Percentiles rank a stretch among this genome's conserved stretches.
phyloP scores from a whole-genome alignment of 2,888 invertebrate species.

The Archaeoteleia sp. region DNA sequence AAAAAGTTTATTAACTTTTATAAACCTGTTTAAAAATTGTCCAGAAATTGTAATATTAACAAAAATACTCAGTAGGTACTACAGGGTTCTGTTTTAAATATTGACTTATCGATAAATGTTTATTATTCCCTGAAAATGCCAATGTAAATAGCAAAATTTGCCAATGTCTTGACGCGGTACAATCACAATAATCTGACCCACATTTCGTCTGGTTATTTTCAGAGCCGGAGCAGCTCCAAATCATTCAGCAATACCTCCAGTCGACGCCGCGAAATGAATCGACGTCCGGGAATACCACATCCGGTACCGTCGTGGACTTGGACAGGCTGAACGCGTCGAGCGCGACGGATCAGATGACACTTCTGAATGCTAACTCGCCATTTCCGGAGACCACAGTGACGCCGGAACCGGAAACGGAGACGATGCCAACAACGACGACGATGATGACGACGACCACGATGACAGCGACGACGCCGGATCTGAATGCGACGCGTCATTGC shows the following conservation, averaged over 20 bases:
- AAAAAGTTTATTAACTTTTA: too few relatives aligned
- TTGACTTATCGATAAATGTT: too few relatives aligned
- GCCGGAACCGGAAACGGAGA: slow-evolving; percentile 55
- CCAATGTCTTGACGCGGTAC: too few relatives aligned
- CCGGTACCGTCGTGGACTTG: slow-evolving; percentile 37
- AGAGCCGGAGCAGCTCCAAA: slow-evolving; percentile 72
- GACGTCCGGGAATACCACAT: slow-evolving; percentile 47
- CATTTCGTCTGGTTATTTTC: slow-evolving; percentile 38
- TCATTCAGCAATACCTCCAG: slow-evolving; percentile 71
- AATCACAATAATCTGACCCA: too few relatives aligned
- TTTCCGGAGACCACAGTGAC: slow-evolving; percentile 39
- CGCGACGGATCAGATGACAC: slow-evolving; percentile 41
- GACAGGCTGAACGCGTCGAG: slow-evolving; percentile 46
- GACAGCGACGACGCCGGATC: slow-evolving; percentile 36
- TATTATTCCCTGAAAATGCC: too few relatives aligned
- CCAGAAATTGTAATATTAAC: too few relatives aligned
- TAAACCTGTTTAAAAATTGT: too few relatives aligned
- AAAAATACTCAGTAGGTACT: too few relatives aligned
- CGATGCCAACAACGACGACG: slow-evolving; percentile 35
- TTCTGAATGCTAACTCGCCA: slow-evolving; percentile 45
- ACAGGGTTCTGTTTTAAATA: too few relatives aligned
- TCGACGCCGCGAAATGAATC: slow-evolving; percentile 60
- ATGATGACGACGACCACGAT: slow-evolving; percentile 25
- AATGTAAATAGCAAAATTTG: too few relatives aligned
- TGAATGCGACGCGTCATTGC: slow-evolving; percentile 66